Base-by-base conservation (phyloP, 2,888 invertebrate genomes). In the Serripes groenlandicus region DNA sequence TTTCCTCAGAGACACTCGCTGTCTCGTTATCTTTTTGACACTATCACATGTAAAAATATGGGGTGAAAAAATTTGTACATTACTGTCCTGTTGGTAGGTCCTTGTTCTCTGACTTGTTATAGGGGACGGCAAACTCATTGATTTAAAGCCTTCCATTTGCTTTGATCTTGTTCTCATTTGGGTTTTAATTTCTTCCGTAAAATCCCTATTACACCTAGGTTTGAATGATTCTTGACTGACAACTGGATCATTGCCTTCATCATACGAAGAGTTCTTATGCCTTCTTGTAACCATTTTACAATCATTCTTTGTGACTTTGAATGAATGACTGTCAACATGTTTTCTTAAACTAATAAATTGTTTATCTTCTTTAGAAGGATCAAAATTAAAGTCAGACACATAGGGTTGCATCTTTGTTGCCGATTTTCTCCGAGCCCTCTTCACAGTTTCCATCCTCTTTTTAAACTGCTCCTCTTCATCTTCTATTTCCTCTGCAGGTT, bases 371-470 rank as follows among this genome's bases (percentile, higher is more conserved):
- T 30, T 60, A 56, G 49, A 34, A 28, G 35, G 64, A 23, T 83
- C 80, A 80, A 85, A 78, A 75, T 82, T 80, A 37, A 86, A 86
- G 37, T 86, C 86, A 23, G 69, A 83, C 34, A 83, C 75, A 60
- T 86, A 86, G 21, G 80, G 66, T 49, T 78, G 81, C 32, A 62
- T 49, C 26, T 72, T 69, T 49, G 60, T 32, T 37, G 52, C 35
- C 3, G 78, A 72, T 70, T 62, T 83, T 64, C 52, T 86, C 5
- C 58, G 42, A 23, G 78, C 80, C 34, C 34, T 54, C 52, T 78
- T 72, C 3, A 86, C 70, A 56, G 71, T 56, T 56, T 86, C 86
- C 54, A 72, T 78, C 69, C 81, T 28, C 30, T 75, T 72, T 28
- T 72, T 78, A 62, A 83, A 83, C 21, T 73, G 72, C 75, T 86